phyloP scores from a whole-genome alignment of 53 echinoderm and acorn worm species.

The Echinarachnius parma region DNA sequence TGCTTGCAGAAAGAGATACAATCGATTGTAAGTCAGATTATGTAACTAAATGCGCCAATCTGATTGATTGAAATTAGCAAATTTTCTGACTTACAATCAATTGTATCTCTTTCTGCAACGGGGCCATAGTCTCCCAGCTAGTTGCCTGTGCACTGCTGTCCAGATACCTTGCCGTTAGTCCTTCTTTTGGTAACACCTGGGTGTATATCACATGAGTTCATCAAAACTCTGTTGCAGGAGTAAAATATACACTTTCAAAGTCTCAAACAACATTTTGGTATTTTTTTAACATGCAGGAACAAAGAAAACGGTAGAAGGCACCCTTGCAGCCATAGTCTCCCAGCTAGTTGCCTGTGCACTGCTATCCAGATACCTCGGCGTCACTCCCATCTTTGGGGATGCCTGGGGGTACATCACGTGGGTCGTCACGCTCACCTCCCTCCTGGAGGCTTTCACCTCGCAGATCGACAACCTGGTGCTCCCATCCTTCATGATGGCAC shows the following conservation, averaged over 20 bases:
- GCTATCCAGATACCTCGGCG: slow-evolving; percentile 45
- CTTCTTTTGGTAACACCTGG: not conserved
- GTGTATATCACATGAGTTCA: not conserved
- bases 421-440: slow-evolving; percentile 67
- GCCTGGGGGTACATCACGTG: slow-evolving; percentile 35
- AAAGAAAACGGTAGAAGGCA: slow-evolving; percentile 91
- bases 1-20: too few relatives aligned
- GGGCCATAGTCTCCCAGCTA: slow-evolving; percentile 72
- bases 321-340: slow-evolving; percentile 66
- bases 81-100: too few relatives aligned
- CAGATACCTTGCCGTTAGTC: slow-evolving; percentile 37
- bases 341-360: slow-evolving; percentile 69
- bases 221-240: too few relatives aligned
- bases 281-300: slow-evolving; percentile 47
- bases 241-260: too few relatives aligned
- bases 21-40: too few relatives aligned
- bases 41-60: too few relatives aligned
- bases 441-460: slow-evolving; percentile 85
- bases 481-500: slow-evolving; percentile 88
- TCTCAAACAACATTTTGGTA: not conserved
- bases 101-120: too few relatives aligned
- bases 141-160: slow-evolving; percentile 62
- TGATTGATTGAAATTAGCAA: too few relatives aligned
- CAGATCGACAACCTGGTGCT: slow-evolving; percentile 95
- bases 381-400: slow-evolving; percentile 25